A percentile compares a stretch with the other conserved stretches of the same genome.
These are phyloP conservation scores for Pangasius macronema DNA, from an alignment of 2,797 vertebrate species.

Conservation along the genomic window DNA sequence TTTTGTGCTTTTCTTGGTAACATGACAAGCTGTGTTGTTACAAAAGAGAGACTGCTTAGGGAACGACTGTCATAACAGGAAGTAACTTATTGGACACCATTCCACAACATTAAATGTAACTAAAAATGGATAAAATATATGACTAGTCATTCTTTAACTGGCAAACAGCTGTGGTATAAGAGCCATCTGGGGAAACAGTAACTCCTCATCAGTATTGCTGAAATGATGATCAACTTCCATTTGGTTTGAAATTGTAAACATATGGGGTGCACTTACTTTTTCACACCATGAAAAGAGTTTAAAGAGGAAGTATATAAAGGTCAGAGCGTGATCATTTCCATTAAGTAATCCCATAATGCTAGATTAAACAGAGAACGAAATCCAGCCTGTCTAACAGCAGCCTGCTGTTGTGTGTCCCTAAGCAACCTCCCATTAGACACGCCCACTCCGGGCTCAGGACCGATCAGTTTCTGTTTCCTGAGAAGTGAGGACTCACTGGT, in stretches of 20 bases:
- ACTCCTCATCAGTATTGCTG: not conserved
- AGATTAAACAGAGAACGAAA: not conserved
- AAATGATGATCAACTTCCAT: no score
- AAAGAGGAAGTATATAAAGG: not conserved
- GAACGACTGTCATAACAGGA: not conserved
- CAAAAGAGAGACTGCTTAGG: not conserved
- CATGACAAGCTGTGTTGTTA: not conserved
- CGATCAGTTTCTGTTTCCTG: conserved; percentile 19
- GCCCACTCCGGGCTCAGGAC: not conserved
- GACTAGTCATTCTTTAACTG: no score
- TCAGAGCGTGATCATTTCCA: not conserved
- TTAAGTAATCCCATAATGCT: not conserved
- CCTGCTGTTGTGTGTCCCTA: not conserved
- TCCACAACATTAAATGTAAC: not conserved
- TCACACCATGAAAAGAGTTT: not conserved
- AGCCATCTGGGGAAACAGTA: not conserved
- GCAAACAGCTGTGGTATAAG: not conserved
- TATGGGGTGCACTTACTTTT: not conserved
- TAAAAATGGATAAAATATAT: not conserved
- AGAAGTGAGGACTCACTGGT: not conserved
- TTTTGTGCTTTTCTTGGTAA: not conserved
- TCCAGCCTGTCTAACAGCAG: no score
- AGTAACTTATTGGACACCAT: not conserved
- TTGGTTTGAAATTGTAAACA: not conserved
- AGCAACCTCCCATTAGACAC: not conserved